Conservation (phyloP, 2,113 vertebrate species). For the Meleagris gallopavo region DNA sequence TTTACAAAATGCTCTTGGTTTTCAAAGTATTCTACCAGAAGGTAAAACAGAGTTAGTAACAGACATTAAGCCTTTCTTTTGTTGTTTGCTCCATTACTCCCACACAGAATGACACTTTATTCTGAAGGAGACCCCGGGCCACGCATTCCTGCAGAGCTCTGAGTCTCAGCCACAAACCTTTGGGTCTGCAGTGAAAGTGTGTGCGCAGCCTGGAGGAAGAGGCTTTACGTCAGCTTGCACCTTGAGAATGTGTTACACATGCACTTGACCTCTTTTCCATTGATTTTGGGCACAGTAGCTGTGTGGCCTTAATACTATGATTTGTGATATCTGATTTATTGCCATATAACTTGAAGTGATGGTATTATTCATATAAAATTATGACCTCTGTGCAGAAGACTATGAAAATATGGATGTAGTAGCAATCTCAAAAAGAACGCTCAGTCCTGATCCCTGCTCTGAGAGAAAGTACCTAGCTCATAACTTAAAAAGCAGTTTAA, state of each 20-base stretch:
- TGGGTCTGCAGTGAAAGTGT: neutral
- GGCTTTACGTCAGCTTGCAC: neutral
- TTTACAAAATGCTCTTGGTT: neutral
- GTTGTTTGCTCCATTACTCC: neutral
- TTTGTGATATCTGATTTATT: neutral
- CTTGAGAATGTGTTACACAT: neutral
- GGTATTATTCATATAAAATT: neutral
- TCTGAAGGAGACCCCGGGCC: accelerated
- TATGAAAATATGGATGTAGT: neutral
- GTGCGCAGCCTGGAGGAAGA: neutral
- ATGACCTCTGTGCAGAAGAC: neutral
- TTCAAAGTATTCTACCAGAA: neutral
- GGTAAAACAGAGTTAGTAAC: neutral
- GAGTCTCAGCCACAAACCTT: neutral
- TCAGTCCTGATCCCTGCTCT: neutral
- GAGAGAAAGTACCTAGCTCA: neutral
- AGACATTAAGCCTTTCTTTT: neutral
- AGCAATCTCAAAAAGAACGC: neutral
- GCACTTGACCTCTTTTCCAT: neutral
- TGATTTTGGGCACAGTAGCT: neutral
- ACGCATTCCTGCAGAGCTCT: neutral
- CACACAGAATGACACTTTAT: accelerated
- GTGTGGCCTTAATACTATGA: neutral
- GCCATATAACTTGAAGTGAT: neutral
- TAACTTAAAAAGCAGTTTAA: neutral